Conservation (phyloP, 2,888 invertebrate species). For the Amphipoea oculea region DNA sequence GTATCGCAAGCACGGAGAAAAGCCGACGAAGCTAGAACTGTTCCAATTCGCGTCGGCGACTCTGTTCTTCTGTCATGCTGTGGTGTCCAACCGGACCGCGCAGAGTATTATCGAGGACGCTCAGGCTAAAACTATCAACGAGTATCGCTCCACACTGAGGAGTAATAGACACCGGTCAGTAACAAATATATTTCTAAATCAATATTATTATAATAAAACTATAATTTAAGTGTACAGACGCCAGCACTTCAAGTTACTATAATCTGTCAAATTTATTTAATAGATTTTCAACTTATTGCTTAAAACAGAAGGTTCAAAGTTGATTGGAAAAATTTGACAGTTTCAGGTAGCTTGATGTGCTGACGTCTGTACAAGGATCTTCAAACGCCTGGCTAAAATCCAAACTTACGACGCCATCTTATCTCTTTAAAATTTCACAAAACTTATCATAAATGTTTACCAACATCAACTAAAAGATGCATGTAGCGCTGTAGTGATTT, state of each 20-base stretch:
- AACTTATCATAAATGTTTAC: not conserved
- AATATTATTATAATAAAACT: not conserved
- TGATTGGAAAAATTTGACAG: too few species aligned
- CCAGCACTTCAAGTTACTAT: too few species aligned
- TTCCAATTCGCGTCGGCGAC: slow-evolving; percentile 88
- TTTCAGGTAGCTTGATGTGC: too few species aligned
- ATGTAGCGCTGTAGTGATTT: not conserved
- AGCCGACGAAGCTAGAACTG: slow-evolving; percentile 83
- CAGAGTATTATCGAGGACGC: slow-evolving; percentile 89
- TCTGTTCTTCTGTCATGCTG: slow-evolving; percentile 87
- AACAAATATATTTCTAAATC: too few species aligned
- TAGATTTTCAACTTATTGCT: too few species aligned
- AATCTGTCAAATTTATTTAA: too few species aligned
- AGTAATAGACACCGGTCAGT: slow-evolving; percentile 89
- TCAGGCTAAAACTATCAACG: slow-evolving; percentile 88
- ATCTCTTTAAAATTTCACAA: not conserved
- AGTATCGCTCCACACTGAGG: slow-evolving; percentile 87
- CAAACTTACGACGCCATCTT: not conserved
- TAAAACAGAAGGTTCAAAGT: too few species aligned
- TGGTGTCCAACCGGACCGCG: slow-evolving; percentile 86
- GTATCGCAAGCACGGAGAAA: slow-evolving; percentile 86
- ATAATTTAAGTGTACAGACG: too few species aligned
- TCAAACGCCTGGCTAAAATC: not conserved
- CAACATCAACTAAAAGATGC: not conserved
- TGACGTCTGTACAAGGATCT: not conserved